These are phyloP conservation scores for Falcaria lacertinaria DNA, from an alignment of 2,888 invertebrate genomes.

Conservation along the genomic window DNA sequence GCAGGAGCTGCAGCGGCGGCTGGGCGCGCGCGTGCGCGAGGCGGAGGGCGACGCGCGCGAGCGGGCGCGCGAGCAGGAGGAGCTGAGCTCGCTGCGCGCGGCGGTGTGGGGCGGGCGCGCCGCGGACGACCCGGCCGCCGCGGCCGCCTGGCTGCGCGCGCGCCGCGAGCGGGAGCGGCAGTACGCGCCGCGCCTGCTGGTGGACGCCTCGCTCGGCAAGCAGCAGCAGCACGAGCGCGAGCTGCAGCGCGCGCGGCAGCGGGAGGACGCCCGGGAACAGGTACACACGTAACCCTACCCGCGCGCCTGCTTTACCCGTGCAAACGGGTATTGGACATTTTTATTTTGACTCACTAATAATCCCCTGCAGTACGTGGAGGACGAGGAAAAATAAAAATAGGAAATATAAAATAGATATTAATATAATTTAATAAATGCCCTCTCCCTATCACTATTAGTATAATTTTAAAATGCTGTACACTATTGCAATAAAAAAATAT, in stretches of 20 bases:
- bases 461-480: no score
- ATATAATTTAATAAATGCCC: no score
- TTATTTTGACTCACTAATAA: no score
- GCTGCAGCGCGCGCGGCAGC: constrained; percentile 53
- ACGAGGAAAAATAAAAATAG: no score
- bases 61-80: constrained; percentile 91
- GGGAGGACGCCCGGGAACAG: constrained; percentile 39
- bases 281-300: constrained; percentile 32
- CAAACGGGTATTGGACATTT: not conserved
- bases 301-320: no score
- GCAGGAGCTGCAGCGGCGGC: constrained; percentile 92
- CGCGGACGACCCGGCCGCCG: constrained; percentile 56
- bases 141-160: constrained; percentile 32
- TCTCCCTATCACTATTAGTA: no score
- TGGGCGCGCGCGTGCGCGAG: constrained; percentile 95
- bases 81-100: constrained; percentile 86
- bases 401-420: no score
- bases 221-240: constrained; percentile 81
- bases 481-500: no score
- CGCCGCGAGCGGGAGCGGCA: constrained; percentile 87
- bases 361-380: no score
- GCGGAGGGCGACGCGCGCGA: constrained; percentile 95
- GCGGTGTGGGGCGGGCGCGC: constrained; percentile 80
- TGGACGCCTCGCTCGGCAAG: constrained; percentile 83
- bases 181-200: constrained; percentile 90